Conservation (phyloP, 2,888 invertebrate species). For the Peribatodes rhomboidaria region DNA sequence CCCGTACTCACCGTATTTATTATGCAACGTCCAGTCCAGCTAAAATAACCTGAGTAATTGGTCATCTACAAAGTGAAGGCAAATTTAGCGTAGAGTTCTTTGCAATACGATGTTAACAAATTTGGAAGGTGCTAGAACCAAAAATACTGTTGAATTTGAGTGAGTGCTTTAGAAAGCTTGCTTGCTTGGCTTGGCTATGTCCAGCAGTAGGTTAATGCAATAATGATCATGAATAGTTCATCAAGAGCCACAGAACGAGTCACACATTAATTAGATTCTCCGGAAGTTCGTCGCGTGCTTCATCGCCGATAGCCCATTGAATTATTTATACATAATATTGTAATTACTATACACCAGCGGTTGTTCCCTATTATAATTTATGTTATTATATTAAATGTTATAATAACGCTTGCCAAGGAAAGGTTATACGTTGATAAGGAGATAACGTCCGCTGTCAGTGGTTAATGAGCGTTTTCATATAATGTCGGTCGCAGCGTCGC, state of each 20-base stretch:
- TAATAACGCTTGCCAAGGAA: conserved; percentile 78
- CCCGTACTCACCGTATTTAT: too few relatives aligned
- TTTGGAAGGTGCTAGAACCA: too few relatives aligned
- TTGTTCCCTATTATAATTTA: conserved; percentile 81
- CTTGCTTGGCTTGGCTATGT: too few relatives aligned
- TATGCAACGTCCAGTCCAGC: too few relatives aligned
- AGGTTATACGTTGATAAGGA: conserved; percentile 78
- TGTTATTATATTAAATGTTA: conserved; percentile 84
- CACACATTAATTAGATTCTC: conserved; percentile 78
- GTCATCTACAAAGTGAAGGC: too few relatives aligned
- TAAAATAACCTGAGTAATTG: too few relatives aligned
- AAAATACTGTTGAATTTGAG: too few relatives aligned
- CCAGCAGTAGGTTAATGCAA: background rate
- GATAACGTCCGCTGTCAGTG: conserved; percentile 74
- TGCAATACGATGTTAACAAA: too few relatives aligned
- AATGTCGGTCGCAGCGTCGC: conserved; percentile 35
- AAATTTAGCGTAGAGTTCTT: too few relatives aligned
- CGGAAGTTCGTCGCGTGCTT: conserved; percentile 84
- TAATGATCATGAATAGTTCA: conserved; percentile 68
- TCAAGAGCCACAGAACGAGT: conserved; percentile 69
- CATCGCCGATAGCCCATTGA: conserved; percentile 81
- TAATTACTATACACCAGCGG: conserved; percentile 81
- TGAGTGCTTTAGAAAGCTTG: too few relatives aligned
- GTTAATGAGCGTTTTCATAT: conserved; percentile 69
- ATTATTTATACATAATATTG: conserved; percentile 86